phyloP scores from a whole-genome alignment of 2,797 vertebrate genomes.

The Silurus lanzhouensis region DNA sequence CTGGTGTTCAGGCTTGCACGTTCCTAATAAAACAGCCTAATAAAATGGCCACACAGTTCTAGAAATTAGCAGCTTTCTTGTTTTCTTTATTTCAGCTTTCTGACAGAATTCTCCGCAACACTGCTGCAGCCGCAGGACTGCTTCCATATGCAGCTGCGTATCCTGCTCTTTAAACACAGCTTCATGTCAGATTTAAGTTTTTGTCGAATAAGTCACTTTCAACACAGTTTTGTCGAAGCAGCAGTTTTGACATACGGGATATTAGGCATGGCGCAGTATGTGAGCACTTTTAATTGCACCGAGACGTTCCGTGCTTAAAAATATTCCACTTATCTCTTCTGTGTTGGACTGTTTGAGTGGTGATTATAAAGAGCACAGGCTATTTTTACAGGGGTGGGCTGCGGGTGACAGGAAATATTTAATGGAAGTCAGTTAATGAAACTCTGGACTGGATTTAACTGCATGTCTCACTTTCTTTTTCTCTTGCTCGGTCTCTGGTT shows the following conservation, averaged over 20 bases:
- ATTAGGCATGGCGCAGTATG: constrained; percentile 80
- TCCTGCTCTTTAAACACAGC: constrained; percentile 38
- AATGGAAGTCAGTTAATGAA: constrained; percentile 49
- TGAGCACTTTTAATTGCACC: constrained; percentile 68
- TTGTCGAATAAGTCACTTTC: constrained; percentile 49
- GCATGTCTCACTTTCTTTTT: constrained; percentile 20
- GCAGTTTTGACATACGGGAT: constrained; percentile 58
- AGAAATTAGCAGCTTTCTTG: neutral
- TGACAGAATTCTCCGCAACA: constrained; percentile 12
- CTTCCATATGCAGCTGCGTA: constrained; percentile 16
- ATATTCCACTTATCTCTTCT: constrained; percentile 48
- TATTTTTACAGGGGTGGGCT: constrained; percentile 48
- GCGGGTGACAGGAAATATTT: constrained; percentile 44
- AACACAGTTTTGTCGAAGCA: constrained; percentile 56
- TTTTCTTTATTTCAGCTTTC: constrained; percentile 23
- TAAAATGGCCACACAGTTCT: neutral
- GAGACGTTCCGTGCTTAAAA: constrained; percentile 42
- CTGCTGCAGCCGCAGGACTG: constrained; percentile 19
- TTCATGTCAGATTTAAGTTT: constrained; percentile 34
- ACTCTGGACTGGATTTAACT: constrained; percentile 41
- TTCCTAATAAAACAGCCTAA: constrained; percentile 21
- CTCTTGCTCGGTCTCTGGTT: neutral
- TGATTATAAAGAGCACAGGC: constrained; percentile 43
- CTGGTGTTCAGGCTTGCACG: neutral
- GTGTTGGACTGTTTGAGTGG: constrained; percentile 39